Conservation (phyloP, 2,888 invertebrate species). For the Germaria angustata region DNA sequence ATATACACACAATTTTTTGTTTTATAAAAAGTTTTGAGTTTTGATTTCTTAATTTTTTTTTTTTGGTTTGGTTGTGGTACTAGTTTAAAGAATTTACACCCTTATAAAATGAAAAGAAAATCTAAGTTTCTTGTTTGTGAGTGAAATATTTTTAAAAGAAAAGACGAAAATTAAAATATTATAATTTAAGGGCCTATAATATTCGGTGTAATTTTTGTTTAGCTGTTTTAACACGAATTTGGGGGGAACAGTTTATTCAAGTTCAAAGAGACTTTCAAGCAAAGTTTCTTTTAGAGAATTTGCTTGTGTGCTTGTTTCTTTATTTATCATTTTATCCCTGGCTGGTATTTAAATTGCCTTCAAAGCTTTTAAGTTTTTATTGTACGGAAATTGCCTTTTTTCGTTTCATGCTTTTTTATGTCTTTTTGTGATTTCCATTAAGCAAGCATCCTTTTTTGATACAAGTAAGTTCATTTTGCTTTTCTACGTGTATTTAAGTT, state of each 20-base stretch:
- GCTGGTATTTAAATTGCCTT: slow-evolving; percentile 64
- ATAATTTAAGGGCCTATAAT: slow-evolving; percentile 40
- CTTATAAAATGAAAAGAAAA: not conserved
- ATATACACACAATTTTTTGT: no score
- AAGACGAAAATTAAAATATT: not conserved
- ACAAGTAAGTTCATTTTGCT: slow-evolving; percentile 43
- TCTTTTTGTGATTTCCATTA: slow-evolving; percentile 60
- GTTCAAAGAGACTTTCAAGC: slow-evolving; percentile 44
- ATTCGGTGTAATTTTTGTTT: slow-evolving; percentile 15
- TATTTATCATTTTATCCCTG: slow-evolving; percentile 44
- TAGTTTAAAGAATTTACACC: slow-evolving; percentile 4
- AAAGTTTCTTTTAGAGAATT: slow-evolving; percentile 33
- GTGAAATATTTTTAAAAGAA: not conserved
- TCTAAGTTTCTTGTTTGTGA: slow-evolving; percentile 14
- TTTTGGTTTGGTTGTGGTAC: slow-evolving; percentile 7
- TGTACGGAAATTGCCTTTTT: slow-evolving; percentile 75
- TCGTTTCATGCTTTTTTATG: slow-evolving; percentile 56
- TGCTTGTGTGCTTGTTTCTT: not conserved
- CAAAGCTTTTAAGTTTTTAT: slow-evolving; percentile 77
- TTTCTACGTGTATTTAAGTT: slow-evolving; percentile 8
- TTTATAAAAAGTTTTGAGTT: not conserved
- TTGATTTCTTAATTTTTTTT: not conserved
- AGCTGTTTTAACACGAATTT: not conserved
- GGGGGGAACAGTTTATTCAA: no score
- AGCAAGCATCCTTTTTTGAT: slow-evolving; percentile 67